Evolutionary conservation across 2,797 vertebrate genomes (phyloP).

Genomic region (Pteropus rufus): DNA sequence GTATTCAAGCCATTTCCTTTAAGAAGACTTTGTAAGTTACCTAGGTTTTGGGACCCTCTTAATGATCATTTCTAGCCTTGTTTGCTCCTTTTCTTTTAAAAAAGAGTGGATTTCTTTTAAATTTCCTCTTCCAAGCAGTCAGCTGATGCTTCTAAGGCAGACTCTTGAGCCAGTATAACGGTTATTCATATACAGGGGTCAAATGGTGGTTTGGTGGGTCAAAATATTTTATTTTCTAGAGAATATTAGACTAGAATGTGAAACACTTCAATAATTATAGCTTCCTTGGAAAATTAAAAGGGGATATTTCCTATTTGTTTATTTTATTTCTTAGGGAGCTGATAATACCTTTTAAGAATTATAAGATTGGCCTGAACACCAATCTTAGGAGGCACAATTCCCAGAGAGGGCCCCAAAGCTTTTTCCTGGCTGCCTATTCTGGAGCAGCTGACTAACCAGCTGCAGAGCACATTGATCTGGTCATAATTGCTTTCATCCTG

Average conservation of each 20-base stretch:
- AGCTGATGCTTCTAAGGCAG: neutral
- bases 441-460: slow-evolving; percentile 63
- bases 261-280: neutral
- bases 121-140: slow-evolving; percentile 14
- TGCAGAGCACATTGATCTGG: slow-evolving; percentile 55
- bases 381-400: slow-evolving; percentile 2
- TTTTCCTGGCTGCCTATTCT: slow-evolving; percentile 11
- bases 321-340: slow-evolving; percentile 15
- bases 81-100: neutral
- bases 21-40: neutral
- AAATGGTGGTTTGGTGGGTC: neutral
- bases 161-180: neutral
- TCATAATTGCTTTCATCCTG: slow-evolving; percentile 57
- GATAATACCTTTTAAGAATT: slow-evolving; percentile 32
- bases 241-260: neutral
- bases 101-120: neutral
- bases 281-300: slow-evolving; percentile 41
- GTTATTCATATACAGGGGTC: neutral
- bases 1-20: neutral
- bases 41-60: neutral
- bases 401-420: slow-evolving; percentile 30
- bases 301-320: slow-evolving; percentile 19
- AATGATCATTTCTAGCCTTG: neutral
- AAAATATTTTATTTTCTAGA: slow-evolving; percentile 24
- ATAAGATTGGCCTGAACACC: neutral